phyloP scores from a whole-genome alignment of 2,888 invertebrate species.

The Ormyrus labotus region DNA sequence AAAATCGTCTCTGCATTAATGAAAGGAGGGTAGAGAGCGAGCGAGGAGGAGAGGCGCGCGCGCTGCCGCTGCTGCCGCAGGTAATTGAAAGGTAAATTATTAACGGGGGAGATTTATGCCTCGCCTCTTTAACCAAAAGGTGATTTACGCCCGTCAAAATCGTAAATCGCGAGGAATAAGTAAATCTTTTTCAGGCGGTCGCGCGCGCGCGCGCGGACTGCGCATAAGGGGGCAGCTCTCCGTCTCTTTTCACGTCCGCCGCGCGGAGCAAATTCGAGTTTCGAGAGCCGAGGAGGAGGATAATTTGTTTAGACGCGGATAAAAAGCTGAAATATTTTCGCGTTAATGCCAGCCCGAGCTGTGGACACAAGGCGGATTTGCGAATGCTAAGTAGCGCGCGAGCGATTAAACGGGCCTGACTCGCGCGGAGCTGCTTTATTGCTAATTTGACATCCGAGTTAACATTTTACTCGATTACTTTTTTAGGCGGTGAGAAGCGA shows the following conservation, averaged over 20 bases:
- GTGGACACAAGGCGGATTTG: too few relatives aligned
- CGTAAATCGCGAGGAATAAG: slow-evolving; percentile 57
- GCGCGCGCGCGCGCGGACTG: not conserved
- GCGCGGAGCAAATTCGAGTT: slow-evolving; percentile 41
- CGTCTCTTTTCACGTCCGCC: too few relatives aligned
- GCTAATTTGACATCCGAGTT: too few relatives aligned
- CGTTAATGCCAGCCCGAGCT: not conserved
- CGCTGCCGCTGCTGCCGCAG: slow-evolving; percentile 10
- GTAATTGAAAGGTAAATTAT: slow-evolving; percentile 59
- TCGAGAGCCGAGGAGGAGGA: slow-evolving; percentile 23
- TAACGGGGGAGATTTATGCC: slow-evolving; percentile 57
- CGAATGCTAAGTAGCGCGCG: too few relatives aligned
- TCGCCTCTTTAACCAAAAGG: slow-evolving; percentile 56
- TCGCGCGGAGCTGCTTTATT: too few relatives aligned
- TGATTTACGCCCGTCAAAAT: slow-evolving; percentile 58
- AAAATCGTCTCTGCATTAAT: slow-evolving; percentile 27
- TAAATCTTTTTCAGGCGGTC: slow-evolving; percentile 52
- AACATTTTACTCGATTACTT: too few relatives aligned
- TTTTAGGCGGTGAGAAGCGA: too few relatives aligned
- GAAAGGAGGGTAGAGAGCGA: slow-evolving; percentile 7
- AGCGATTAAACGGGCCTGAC: too few relatives aligned
- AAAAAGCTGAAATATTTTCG: slow-evolving; percentile 48
- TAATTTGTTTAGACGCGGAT: slow-evolving; percentile 53
- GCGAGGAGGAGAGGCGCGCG: slow-evolving; percentile 13
- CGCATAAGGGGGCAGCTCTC: too few relatives aligned